Percentiles rank a stretch among this genome's conserved stretches.
Evolutionary conservation across 2,797 vertebrate species (phyloP).

Genomic region (Carcharodon carcharias): DNA sequence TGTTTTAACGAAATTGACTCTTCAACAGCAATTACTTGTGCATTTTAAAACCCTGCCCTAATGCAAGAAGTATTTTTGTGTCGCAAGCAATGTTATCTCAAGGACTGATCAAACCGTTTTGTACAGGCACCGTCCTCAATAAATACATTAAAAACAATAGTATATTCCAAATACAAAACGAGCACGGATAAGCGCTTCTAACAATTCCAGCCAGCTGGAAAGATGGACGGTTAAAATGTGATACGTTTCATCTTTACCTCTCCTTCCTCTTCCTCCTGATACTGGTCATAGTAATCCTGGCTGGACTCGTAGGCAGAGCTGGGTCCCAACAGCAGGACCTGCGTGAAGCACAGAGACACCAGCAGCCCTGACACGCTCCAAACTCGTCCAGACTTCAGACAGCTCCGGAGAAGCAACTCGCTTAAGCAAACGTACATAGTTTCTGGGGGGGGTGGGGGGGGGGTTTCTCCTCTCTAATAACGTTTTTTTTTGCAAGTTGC

Average conservation of each 20-base stretch:
- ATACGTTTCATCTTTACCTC: slow-evolving; percentile 38
- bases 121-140: not conserved
- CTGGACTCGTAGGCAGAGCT: slow-evolving; percentile 35
- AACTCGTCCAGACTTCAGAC: not conserved
- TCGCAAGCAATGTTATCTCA: not conserved
- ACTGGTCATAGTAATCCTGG: slow-evolving; percentile 34
- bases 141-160: not conserved
- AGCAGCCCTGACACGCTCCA: not conserved
- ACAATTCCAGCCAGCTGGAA: not conserved
- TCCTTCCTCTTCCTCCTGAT: slow-evolving; percentile 29
- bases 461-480: not conserved
- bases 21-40: not conserved
- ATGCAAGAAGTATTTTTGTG: not conserved
- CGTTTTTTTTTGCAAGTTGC: too few relatives aligned
- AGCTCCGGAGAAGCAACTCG: not conserved
- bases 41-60: not conserved
- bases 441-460: too few relatives aligned
- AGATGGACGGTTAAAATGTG: not conserved
- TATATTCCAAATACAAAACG: not conserved
- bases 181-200: not conserved
- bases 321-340: slow-evolving; percentile 36
- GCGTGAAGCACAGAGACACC: not conserved
- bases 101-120: not conserved
- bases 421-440: not conserved
- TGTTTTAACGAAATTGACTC: not conserved